Evolutionary conservation across 1,140 invertebrate species (phyloP).

Genomic region (Drosophila bipectinata): DNA sequence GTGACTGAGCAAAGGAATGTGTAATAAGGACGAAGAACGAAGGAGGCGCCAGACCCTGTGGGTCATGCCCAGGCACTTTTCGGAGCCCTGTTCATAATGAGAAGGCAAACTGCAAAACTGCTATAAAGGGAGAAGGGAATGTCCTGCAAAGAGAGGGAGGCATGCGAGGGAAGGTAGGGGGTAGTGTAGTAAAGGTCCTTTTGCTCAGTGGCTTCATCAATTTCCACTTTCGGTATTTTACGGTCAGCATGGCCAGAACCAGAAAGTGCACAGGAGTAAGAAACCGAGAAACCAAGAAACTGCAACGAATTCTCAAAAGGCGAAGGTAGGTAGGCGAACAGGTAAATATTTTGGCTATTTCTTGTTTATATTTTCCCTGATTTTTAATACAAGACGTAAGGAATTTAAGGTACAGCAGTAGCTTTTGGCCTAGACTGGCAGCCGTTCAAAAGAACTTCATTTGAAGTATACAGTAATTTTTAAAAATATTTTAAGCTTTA

Average conservation of each 20-base stretch:
- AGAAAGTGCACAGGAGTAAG: conserved; percentile 8
- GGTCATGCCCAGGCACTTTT: conserved; percentile 70
- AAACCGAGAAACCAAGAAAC: conserved; percentile 14
- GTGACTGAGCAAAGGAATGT: conserved; percentile 52
- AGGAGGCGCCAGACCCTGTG: conserved; percentile 68
- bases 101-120: conserved; percentile 54
- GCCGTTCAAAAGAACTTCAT: too few relatives aligned
- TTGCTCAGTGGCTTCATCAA: conserved; percentile 42
- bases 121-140: neutral
- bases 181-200: neutral
- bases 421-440: too few relatives aligned
- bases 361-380: conserved; percentile 3
- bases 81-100: conserved; percentile 66
- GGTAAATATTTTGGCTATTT: neutral
- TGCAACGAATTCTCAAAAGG: conserved; percentile 21
- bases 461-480: neutral
- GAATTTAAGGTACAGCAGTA: too few relatives aligned
- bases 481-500: neutral
- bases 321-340: neutral
- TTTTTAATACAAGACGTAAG: neutral
- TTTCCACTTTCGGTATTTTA: conserved; percentile 39
- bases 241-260: conserved; percentile 12
- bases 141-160: neutral
- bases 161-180: neutral
- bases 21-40: conserved; percentile 64